Percentiles rank a stretch among this genome's conserved stretches.
Conservation (phyloP, 2,888 invertebrate genomes). For the Subacronicta megacephala region DNA sequence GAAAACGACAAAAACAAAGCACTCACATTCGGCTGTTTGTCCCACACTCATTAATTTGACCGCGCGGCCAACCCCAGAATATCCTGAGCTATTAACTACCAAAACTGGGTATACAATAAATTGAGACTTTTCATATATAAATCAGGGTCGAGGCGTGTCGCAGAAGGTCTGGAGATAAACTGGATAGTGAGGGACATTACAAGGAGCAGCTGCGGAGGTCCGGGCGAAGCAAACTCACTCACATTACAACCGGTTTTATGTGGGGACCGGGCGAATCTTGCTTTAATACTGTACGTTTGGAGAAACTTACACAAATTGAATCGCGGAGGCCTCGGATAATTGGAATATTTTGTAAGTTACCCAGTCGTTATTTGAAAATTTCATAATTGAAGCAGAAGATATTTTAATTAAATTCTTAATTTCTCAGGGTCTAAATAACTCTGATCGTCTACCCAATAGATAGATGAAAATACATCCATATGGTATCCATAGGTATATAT, state of each 20-base stretch:
- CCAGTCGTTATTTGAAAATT: constrained; percentile 40
- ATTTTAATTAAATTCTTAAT: constrained; percentile 32
- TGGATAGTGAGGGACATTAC: constrained; percentile 72
- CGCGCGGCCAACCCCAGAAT: constrained; percentile 75
- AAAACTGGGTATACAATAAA: constrained; percentile 76
- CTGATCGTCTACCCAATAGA: too few relatives aligned
- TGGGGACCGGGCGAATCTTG: constrained; percentile 61
- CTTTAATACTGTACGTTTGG: constrained; percentile 62
- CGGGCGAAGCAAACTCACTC: constrained; percentile 72
- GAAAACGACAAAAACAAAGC: constrained; percentile 64
- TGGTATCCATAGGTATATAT: too few relatives aligned
- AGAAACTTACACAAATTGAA: constrained; percentile 75
- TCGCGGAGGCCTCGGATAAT: constrained; percentile 65
- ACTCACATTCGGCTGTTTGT: constrained; percentile 69
- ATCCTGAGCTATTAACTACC: constrained; percentile 81
- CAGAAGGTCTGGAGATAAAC: constrained; percentile 79
- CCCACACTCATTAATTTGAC: constrained; percentile 79
- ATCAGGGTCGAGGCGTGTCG: constrained; percentile 76
- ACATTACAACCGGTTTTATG: constrained; percentile 79
- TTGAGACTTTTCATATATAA: constrained; percentile 82
- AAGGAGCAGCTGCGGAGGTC: constrained; percentile 71
- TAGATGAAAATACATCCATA: too few relatives aligned
- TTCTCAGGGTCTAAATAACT: too few relatives aligned
- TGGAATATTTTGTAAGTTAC: constrained; percentile 63
- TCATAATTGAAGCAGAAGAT: constrained; percentile 51